A percentile compares a stretch with the other conserved stretches of the same genome.
phyloP scores from a whole-genome alignment of 2,888 invertebrate genomes.

The Thyatira batis region DNA sequence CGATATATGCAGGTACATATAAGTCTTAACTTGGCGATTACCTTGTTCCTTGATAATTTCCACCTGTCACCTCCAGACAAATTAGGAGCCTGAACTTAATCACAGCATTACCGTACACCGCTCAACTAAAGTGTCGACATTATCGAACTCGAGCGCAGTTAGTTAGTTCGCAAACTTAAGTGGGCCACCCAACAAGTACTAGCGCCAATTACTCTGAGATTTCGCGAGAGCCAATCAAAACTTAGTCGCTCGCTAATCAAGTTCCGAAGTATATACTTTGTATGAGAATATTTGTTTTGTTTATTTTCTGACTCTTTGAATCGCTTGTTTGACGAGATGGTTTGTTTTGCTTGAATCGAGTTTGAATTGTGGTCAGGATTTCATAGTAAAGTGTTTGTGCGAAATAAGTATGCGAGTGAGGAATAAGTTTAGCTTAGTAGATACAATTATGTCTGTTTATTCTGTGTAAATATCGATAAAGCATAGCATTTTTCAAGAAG shows the following conservation, averaged over 20 bases:
- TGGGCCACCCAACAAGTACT: slow-evolving; percentile 4
- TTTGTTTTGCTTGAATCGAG: too few species aligned
- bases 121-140: not conserved
- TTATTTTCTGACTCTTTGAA: not conserved
- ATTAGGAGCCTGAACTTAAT: not conserved
- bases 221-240: slow-evolving; percentile 12
- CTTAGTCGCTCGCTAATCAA: slow-evolving; percentile 6
- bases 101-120: not conserved
- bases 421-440: too few species aligned
- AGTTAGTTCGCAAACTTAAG: slow-evolving; percentile 1
- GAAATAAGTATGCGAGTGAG: too few species aligned
- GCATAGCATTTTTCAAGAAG: too few species aligned
- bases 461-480: too few species aligned
- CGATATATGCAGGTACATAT: too few species aligned
- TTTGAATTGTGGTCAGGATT: too few species aligned
- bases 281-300: not conserved
- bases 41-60: too few species aligned
- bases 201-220: slow-evolving; percentile 9
- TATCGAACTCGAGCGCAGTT: not conserved
- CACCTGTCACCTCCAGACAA: not conserved
- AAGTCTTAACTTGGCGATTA: too few species aligned
- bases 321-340: not conserved
- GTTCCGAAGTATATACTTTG: not conserved
- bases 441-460: too few species aligned
- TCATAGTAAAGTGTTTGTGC: too few species aligned